These are phyloP conservation scores for Megaustenia siamemsis DNA, from an alignment of 2,888 invertebrate species.

Conservation along the genomic window DNA sequence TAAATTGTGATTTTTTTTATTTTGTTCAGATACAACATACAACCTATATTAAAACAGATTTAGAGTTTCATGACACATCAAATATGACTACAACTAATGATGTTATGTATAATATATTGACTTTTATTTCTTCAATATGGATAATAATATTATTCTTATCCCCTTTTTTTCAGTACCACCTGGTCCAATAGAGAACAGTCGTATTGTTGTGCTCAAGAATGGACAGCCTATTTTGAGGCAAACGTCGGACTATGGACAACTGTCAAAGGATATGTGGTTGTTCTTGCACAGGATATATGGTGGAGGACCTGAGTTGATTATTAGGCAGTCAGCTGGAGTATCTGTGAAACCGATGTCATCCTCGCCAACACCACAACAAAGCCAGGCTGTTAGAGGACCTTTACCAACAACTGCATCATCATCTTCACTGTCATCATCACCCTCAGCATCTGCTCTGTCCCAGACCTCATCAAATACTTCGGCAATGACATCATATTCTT, in stretches of 20 bases:
- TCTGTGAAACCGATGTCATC: slow-evolving; percentile 51
- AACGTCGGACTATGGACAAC: slow-evolving; percentile 82
- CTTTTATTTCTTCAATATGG: neutral
- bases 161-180: slow-evolving; percentile 85
- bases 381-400: neutral
- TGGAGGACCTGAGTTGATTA: slow-evolving; percentile 90
- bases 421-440: slow-evolving; percentile 46
- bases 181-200: slow-evolving; percentile 91
- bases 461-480: slow-evolving; percentile 37
- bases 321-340: slow-evolving; percentile 60
- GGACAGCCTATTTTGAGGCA: slow-evolving; percentile 73
- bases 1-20: too few relatives aligned
- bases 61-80: too few relatives aligned
- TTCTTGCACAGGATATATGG: slow-evolving; percentile 92
- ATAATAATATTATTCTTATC: neutral
- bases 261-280: slow-evolving; percentile 91
- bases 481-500: slow-evolving; percentile 43
- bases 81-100: too few relatives aligned
- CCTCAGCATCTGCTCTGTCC: slow-evolving; percentile 27
- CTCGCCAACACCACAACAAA: slow-evolving; percentile 33
- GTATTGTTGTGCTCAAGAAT: slow-evolving; percentile 83
- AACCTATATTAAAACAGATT: too few relatives aligned
- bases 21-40: too few relatives aligned
- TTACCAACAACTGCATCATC: slow-evolving; percentile 6
- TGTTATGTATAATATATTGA: too few relatives aligned